These are phyloP conservation scores for Leuciscus waleckii DNA, from an alignment of 2,797 vertebrate genomes.

Conservation along the genomic window DNA sequence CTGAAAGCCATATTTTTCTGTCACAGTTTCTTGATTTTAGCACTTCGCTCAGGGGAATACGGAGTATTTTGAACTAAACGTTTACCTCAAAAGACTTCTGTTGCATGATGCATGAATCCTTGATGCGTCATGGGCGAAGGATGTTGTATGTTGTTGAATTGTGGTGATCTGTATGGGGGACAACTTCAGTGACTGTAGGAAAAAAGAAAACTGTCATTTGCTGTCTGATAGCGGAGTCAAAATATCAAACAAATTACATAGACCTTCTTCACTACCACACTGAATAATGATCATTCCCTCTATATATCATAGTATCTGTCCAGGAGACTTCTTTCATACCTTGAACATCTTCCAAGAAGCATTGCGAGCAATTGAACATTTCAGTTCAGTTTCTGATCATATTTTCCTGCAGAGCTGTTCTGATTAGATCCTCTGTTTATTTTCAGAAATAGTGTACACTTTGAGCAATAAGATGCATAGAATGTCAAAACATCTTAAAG, in stretches of 20 bases:
- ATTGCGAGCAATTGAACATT: not conserved
- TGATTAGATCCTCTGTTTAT: constrained; percentile 17
- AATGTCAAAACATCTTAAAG: constrained; percentile 11
- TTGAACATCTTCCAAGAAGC: not conserved
- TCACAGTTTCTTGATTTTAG: constrained; percentile 17
- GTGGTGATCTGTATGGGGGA: constrained; percentile 16
- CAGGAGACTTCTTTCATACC: not conserved
- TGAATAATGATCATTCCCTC: constrained; percentile 3
- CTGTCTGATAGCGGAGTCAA: not conserved
- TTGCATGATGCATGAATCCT: constrained; percentile 40
- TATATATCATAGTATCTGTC: not conserved
- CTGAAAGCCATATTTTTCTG: constrained; percentile 16
- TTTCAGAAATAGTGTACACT: not conserved
- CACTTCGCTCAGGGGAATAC: not conserved
- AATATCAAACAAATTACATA: not conserved
- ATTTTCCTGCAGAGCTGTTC: not conserved
- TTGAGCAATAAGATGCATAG: not conserved
- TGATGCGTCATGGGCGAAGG: constrained; percentile 8
- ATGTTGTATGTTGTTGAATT: constrained; percentile 33
- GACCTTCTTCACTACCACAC: not conserved
- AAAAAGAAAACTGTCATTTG: not conserved
- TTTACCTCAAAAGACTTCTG: constrained; percentile 23
- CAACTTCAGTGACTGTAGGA: constrained; percentile 1
- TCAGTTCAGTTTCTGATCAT: not conserved
- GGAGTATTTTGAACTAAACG: constrained; percentile 19